A percentile compares a stretch with the other conserved stretches of the same genome.
Evolutionary conservation across 2,113 vertebrate genomes (phyloP).

Genomic region (Channa maculata): DNA sequence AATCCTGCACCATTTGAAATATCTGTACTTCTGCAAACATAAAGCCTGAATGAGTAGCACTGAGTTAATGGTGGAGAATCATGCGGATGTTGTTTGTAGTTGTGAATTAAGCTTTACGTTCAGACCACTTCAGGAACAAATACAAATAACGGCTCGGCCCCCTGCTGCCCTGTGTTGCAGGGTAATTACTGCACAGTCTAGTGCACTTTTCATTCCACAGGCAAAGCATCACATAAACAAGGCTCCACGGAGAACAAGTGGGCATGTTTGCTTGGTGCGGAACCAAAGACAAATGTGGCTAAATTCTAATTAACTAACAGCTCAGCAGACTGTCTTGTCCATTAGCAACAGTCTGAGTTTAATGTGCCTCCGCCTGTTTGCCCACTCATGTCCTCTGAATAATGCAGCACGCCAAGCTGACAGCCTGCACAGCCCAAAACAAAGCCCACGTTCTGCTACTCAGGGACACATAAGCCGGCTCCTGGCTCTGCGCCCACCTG

Average conservation of each 20-base stretch:
- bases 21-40: no score
- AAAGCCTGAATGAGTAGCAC: no score
- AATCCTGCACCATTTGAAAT: no score
- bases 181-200: no score
- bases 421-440: constrained; percentile 61
- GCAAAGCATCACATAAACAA: no score
- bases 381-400: constrained; percentile 71
- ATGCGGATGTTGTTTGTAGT: background rate
- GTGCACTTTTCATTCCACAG: no score
- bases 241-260: no score
- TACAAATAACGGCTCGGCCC: no score
- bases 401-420: constrained; percentile 69
- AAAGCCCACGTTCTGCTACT: constrained; percentile 62
- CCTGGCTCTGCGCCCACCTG: constrained; percentile 35
- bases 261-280: background rate
- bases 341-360: background rate
- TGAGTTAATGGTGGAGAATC: background rate
- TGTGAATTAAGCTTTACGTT: background rate
- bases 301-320: background rate
- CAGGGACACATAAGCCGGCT: constrained; percentile 57
- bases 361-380: constrained; percentile 12
- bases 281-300: background rate
- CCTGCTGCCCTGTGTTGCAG: no score
- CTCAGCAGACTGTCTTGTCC: constrained; percentile 1
- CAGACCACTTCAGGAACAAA: constrained; percentile 3